A percentile compares a stretch with the other conserved stretches of the same genome.
Evolutionary conservation across 2,797 vertebrate species (phyloP).

Genomic region (Melanotaenia boesemani): DNA sequence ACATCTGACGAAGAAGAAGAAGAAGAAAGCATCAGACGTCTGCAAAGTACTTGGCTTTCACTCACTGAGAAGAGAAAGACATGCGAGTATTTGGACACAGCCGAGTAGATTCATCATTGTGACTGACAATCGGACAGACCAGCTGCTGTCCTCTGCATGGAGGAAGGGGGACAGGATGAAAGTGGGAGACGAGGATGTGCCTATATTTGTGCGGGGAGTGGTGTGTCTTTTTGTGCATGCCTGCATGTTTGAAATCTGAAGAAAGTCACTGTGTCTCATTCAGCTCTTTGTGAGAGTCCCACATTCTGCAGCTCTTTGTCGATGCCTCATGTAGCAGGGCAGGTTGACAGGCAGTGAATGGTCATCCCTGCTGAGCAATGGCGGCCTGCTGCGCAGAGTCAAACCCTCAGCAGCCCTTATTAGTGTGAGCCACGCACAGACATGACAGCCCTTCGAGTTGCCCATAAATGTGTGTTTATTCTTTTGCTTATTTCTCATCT

Average conservation of each 20-base stretch:
- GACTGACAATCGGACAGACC: conserved; percentile 69
- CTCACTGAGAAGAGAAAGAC: neutral
- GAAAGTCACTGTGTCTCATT: conserved; percentile 73
- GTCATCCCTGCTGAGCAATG: conserved; percentile 75
- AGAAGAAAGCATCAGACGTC: neutral
- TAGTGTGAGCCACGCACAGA: conserved; percentile 77
- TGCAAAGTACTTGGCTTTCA: conserved; percentile 8
- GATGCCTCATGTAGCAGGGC: conserved; percentile 59
- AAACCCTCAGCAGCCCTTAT: conserved; percentile 79
- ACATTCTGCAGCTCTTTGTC: conserved; percentile 75
- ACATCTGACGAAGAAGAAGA: neutral
- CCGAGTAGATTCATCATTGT: conserved; percentile 69
- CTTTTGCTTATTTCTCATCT: conserved; percentile 23
- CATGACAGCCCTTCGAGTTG: conserved; percentile 52
- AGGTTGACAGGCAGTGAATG: conserved; percentile 82
- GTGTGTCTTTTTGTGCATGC: conserved; percentile 57
- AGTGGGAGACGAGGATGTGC: conserved; percentile 51
- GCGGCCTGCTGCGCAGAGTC: conserved; percentile 74
- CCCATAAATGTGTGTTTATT: conserved; percentile 31
- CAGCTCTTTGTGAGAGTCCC: conserved; percentile 69
- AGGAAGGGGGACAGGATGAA: conserved; percentile 43
- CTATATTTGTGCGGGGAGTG: conserved; percentile 22
- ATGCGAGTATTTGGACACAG: conserved; percentile 59
- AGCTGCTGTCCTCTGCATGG: conserved; percentile 68
- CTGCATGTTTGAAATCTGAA: conserved; percentile 73